A percentile compares a stretch with the other conserved stretches of the same genome.
phyloP scores from a whole-genome alignment of 2,888 invertebrate genomes.

The Apoda limacodes region DNA sequence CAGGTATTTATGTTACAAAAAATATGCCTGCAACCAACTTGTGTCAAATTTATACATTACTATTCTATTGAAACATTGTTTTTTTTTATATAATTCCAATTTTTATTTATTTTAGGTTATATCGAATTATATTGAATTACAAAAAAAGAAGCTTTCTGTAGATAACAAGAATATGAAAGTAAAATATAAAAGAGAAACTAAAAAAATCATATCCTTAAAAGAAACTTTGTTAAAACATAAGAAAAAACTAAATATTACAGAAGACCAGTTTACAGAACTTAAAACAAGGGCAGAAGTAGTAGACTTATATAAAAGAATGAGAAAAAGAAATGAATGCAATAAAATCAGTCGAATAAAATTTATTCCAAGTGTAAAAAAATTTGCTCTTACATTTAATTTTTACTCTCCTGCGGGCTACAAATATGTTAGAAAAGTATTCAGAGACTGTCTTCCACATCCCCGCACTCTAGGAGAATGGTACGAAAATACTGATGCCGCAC shows the following conservation, averaged over 20 bases:
- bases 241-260: slow-evolving; percentile 2
- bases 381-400: slow-evolving; percentile 19
- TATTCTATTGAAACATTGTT: too few relatives aligned
- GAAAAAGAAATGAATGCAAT: slow-evolving; percentile 1
- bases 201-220: slow-evolving; percentile 1
- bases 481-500: slow-evolving; percentile 10
- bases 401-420: slow-evolving; percentile 12
- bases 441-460: slow-evolving; percentile 20
- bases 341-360: slow-evolving; percentile 12
- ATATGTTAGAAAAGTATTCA: slow-evolving; percentile 11
- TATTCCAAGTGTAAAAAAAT: slow-evolving; percentile 16
- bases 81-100: too few relatives aligned
- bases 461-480: slow-evolving; percentile 18
- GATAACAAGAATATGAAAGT: neutral
- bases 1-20: neutral
- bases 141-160: neutral
- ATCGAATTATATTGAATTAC: neutral
- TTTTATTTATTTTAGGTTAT: slow-evolving; percentile 4
- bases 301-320: slow-evolving; percentile 11
- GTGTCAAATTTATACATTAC: too few relatives aligned
- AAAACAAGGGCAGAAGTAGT: slow-evolving; percentile 8
- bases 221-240: slow-evolving; percentile 1
- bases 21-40: too few relatives aligned
- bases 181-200: slow-evolving; percentile 1
- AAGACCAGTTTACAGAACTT: slow-evolving; percentile 6